Conservation (phyloP, 2,888 invertebrate species). For the Hydriomena furcata region DNA sequence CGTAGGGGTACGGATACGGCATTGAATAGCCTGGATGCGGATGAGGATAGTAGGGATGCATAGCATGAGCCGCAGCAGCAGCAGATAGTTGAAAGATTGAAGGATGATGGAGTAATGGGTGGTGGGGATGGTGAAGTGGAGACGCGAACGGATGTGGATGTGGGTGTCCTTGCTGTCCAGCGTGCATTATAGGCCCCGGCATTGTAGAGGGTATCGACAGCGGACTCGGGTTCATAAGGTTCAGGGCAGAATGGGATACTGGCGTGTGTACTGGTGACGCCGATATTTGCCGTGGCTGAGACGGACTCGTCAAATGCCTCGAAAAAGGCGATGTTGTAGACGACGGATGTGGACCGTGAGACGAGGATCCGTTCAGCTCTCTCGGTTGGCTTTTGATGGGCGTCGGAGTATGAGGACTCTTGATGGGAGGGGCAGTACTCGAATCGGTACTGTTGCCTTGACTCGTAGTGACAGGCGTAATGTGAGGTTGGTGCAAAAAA, state of each 20-base stretch:
- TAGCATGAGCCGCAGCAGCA: constrained; percentile 85
- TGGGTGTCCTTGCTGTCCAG: constrained; percentile 88
- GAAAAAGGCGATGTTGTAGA: constrained; percentile 79
- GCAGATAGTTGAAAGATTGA: constrained; percentile 84
- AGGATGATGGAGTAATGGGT: constrained; percentile 84
- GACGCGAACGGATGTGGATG: constrained; percentile 87
- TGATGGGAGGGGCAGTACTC: constrained; percentile 82
- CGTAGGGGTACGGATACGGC: constrained; percentile 88
- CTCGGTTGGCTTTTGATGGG: constrained; percentile 75
- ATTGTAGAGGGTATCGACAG: constrained; percentile 85
- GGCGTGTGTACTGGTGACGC: constrained; percentile 78
- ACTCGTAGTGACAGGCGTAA: constrained; percentile 79
- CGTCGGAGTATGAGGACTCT: constrained; percentile 80
- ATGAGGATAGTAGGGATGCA: constrained; percentile 88
- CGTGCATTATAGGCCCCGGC: constrained; percentile 88
- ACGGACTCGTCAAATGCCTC: constrained; percentile 76
- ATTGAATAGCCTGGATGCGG: constrained; percentile 88
- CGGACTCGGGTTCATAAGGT: constrained; percentile 84
- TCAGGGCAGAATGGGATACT: constrained; percentile 85
- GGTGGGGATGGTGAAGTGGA: constrained; percentile 89
- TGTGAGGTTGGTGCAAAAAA: constrained; percentile 76
- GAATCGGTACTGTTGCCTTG: constrained; percentile 72
- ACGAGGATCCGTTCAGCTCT: constrained; percentile 65
- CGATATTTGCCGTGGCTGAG: constrained; percentile 76
- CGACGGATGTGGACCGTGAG: constrained; percentile 67